phyloP scores from a whole-genome alignment of 2,888 invertebrate genomes.

The Penaeus monodon region DNA sequence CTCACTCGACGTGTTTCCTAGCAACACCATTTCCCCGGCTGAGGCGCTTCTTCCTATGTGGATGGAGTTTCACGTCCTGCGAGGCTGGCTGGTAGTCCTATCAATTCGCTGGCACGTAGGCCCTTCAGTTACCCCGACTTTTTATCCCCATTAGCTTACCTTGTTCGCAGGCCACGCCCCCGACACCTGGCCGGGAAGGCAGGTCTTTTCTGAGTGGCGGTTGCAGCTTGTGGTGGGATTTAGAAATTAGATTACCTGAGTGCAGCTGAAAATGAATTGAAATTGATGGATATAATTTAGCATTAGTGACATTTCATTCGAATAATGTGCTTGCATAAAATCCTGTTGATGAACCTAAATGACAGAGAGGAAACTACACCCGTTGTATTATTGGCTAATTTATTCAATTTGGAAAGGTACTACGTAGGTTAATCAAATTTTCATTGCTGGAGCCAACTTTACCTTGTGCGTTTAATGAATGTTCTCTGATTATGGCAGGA shows the following conservation, averaged over 20 bases:
- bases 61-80: too few species aligned
- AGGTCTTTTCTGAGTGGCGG: constrained; percentile 31
- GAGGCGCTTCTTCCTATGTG: too few species aligned
- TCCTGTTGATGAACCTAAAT: constrained; percentile 42
- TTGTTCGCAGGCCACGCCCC: too few species aligned
- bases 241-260: constrained; percentile 36
- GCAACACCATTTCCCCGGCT: too few species aligned
- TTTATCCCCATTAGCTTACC: too few species aligned
- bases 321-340: constrained; percentile 49
- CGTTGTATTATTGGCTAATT: constrained; percentile 47
- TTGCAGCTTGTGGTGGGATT: constrained; percentile 19
- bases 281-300: constrained; percentile 54
- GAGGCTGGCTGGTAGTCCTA: too few species aligned
- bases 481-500: constrained; percentile 44
- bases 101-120: too few species aligned
- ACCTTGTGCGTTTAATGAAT: constrained; percentile 38
- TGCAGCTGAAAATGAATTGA: constrained; percentile 50
- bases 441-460: constrained; percentile 36
- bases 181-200: too few species aligned
- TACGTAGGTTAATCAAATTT: constrained; percentile 38
- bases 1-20: too few species aligned
- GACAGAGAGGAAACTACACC: constrained; percentile 39
- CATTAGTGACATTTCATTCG: constrained; percentile 51
- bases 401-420: constrained; percentile 53
- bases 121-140: too few species aligned